phyloP scores from a whole-genome alignment of 92 coral and sea anemone genomes.

The Pocillopora meandrina region DNA sequence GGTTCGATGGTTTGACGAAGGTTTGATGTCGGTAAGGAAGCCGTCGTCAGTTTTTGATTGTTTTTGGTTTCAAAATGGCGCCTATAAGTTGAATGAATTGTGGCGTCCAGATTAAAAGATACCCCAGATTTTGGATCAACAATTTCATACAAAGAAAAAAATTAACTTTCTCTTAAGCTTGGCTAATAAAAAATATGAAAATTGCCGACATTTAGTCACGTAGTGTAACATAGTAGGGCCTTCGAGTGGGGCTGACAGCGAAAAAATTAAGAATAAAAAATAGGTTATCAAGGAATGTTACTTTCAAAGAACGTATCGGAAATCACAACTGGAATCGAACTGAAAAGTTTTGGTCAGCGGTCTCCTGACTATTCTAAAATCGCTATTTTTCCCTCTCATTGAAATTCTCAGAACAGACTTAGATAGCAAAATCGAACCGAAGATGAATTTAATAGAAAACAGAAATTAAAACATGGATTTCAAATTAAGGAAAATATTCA shows the following conservation, averaged over 20 bases:
- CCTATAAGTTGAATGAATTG: no score
- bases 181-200: no score
- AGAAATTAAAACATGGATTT: background rate
- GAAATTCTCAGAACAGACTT: background rate
- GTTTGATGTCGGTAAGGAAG: conserved; percentile 14
- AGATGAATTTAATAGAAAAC: background rate
- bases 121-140: no score
- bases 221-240: no score
- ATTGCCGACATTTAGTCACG: no score
- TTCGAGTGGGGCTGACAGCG: no score
- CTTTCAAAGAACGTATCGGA: background rate
- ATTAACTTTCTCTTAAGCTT: no score
- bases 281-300: no score
- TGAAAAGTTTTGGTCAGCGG: background rate
- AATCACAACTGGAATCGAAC: background rate
- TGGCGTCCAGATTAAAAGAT: no score
- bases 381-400: background rate
- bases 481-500: background rate
- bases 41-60: background rate
- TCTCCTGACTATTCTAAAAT: background rate
- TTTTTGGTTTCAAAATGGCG: no score
- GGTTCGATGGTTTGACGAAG: conserved; percentile 41
- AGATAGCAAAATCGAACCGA: background rate
- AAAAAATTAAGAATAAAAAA: no score
- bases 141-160: no score